Evolutionary conservation across 2,888 invertebrate genomes (phyloP).

Genomic region (Brachypalpus laphriformis): DNA sequence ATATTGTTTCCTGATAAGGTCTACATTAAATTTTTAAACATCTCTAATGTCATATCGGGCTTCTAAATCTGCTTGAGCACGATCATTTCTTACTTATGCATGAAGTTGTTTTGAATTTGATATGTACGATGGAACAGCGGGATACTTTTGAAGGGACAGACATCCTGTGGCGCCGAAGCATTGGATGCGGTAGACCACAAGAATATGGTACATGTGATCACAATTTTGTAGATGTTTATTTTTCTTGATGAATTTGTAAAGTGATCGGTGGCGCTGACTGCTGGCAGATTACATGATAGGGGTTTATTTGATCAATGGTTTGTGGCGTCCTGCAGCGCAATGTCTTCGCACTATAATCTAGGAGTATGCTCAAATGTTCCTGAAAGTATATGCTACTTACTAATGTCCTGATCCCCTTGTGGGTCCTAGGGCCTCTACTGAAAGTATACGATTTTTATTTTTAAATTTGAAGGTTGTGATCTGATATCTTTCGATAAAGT

Average conservation of each 20-base stretch:
- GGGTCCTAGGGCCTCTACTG: too few relatives aligned
- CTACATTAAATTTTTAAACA: neutral
- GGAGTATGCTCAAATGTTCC: too few relatives aligned
- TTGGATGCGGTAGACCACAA: neutral
- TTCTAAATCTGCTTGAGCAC: neutral
- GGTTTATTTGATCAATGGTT: neutral
- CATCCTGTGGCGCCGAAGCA: conserved; percentile 17
- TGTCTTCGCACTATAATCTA: neutral
- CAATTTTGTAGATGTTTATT: neutral
- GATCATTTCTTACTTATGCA: conserved; percentile 5
- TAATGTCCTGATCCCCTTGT: too few relatives aligned
- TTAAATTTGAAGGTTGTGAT: too few relatives aligned
- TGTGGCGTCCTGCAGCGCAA: neutral
- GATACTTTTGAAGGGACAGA: neutral
- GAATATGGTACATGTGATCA: neutral
- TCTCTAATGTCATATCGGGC: neutral
- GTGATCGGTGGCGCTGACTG: neutral
- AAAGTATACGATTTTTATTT: too few relatives aligned
- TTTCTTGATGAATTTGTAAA: neutral
- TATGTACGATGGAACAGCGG: conserved; percentile 5
- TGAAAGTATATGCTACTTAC: too few relatives aligned
- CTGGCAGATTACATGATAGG: neutral
- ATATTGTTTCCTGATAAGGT: conserved; percentile 26
- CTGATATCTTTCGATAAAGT: too few relatives aligned
- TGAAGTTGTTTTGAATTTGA: conserved; percentile 15